These are phyloP conservation scores for Rhingia campestris DNA, from an alignment of 2,888 invertebrate genomes.

Conservation along the genomic window DNA sequence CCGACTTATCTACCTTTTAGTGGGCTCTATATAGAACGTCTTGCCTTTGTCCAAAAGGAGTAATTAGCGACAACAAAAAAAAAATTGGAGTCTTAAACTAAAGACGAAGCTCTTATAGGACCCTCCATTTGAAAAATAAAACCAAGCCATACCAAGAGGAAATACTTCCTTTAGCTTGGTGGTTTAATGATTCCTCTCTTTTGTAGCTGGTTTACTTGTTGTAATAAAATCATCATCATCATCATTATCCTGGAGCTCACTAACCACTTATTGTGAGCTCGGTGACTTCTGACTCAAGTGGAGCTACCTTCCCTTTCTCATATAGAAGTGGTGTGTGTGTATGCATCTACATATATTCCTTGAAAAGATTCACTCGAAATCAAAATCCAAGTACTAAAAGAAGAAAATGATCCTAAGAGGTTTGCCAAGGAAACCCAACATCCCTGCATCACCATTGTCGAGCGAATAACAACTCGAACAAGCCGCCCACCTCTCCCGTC, in stretches of 20 bases:
- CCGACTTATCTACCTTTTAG: background rate
- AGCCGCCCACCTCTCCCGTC: background rate
- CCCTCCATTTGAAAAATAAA: constrained; percentile 11
- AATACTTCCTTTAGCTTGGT: constrained; percentile 38
- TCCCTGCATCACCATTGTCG: background rate
- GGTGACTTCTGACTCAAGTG: constrained; percentile 58
- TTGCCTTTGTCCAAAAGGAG: background rate
- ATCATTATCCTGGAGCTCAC: constrained; percentile 58
- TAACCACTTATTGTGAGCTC: constrained; percentile 46
- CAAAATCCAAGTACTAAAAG: constrained; percentile 63
- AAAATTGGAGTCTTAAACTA: background rate
- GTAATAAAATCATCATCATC: constrained; percentile 68
- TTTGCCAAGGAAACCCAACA: constrained; percentile 32
- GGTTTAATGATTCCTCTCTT: constrained; percentile 61
- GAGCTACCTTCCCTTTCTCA: background rate
- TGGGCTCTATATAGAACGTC: background rate
- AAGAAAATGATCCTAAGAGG: constrained; percentile 70
- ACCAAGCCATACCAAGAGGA: constrained; percentile 29
- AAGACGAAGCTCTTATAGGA: background rate
- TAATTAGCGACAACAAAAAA: constrained; percentile 2
- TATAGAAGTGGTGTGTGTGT: constrained; percentile 13
- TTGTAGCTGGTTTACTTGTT: constrained; percentile 52
- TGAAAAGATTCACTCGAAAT: constrained; percentile 64
- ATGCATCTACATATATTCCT: constrained; percentile 33
- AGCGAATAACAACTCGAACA: constrained; percentile 25